Evolutionary conservation across 35 echinoderm and acorn worm species (phyloP), one percentile per base, ranked within the genome.

Genomic region (Amphiura filiformis): DNA sequence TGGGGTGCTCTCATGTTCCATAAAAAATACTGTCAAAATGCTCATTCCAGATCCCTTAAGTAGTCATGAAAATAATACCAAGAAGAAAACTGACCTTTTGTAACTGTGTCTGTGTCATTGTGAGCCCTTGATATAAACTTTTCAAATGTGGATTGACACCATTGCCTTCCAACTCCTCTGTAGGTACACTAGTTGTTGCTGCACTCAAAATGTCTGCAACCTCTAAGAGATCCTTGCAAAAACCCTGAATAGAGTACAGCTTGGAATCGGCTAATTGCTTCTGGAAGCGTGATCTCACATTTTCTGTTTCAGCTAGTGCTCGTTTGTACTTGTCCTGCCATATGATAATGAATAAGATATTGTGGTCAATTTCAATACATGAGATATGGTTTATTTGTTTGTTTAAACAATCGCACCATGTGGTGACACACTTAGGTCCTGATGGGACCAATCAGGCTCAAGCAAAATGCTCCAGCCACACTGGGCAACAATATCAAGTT

Each of bases 251-350:
- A 13, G 96, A 76, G 65, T 95, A 99, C 13, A 92, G 76, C 57
- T 92, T 92, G 75, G 86, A 86, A 37, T 95, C 96, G 28, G 92
- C 90, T 37, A 99, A 64, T 80, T 99, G 96, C 39, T 92, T 89
- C 39, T 83, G 75, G 47, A 89, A 93, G 30, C 96, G 37, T 78
- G 78, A 89, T 15, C 96, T 56, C 4, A 94, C 93, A 91, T 99
- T 99, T 86, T 99, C 96, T 56, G 93, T 92, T 39, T 99, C 96
- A 23, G 93, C 93, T 37, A 95, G 90, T 47, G 96, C 86, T 83
- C 96, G 56, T 33, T 94, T 92, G 77, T 99, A 99, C 80, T 99
- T 99, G 87, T 99, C 96, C 96, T 98, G 79, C 14, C n/a, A 78
- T 32, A 32, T 35, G 52, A 79, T 32, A 79, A 49, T 34, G 35